phyloP scores from a whole-genome alignment of 2,113 vertebrate genomes.

The Alaudala cheleensis region DNA sequence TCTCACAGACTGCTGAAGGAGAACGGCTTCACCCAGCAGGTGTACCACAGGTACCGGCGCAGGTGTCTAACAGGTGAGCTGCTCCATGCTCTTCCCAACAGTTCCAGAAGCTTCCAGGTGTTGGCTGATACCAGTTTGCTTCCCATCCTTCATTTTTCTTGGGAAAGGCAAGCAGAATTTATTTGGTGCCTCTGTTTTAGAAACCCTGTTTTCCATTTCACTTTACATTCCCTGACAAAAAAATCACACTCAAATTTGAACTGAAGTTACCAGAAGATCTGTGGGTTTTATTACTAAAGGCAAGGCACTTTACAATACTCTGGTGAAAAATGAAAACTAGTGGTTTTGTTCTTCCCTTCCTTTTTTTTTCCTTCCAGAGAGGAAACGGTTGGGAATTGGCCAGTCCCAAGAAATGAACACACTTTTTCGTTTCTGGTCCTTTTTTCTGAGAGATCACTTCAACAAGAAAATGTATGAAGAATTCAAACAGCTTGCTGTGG shows the following conservation, averaged over 20 bases:
- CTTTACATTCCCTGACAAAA: background rate
- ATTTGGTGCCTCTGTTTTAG: background rate
- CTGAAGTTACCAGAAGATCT: background rate
- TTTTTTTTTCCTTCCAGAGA: conserved; percentile 75
- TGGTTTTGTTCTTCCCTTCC: background rate
- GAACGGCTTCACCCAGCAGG: conserved; percentile 95
- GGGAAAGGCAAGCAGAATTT: background rate
- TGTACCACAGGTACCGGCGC: conserved; percentile 92
- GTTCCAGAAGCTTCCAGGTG: background rate
- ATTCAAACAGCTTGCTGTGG: conserved; percentile 88
- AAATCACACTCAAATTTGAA: background rate
- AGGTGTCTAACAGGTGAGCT: conserved; percentile 88
- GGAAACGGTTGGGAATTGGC: conserved; percentile 91
- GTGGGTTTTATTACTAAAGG: background rate
- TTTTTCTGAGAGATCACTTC: conserved; percentile 97
- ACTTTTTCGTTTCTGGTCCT: conserved; percentile 98
- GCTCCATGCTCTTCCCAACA: background rate
- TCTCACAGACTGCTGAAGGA: conserved; percentile 93
- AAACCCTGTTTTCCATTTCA: background rate
- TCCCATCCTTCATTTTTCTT: background rate
- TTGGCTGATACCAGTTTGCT: background rate
- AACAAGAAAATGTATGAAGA: conserved; percentile 98
- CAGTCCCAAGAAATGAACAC: conserved; percentile 99
- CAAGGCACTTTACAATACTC: background rate
- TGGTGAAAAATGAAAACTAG: background rate